Evolutionary conservation across 2,888 invertebrate species (phyloP), one percentile per base, ranked within the genome.

Genomic region (Thymelicus sylvestris): DNA sequence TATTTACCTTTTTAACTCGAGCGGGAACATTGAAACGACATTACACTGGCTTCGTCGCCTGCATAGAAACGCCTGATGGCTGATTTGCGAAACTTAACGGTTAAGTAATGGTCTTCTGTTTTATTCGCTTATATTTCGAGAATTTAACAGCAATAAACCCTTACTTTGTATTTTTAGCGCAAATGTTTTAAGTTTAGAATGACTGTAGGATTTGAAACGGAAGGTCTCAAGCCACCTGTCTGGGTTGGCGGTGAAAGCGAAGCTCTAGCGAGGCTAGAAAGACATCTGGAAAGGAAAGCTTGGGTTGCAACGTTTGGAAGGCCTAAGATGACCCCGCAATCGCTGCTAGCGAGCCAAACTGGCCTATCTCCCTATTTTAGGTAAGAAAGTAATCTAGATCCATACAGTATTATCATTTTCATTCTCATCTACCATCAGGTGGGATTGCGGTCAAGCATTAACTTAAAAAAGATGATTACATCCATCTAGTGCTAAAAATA

Each of bases 301-400:
- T 98, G 97, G 97, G 97, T 97, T 8, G 97, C 97, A n/a, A 97
- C 97, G 24, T 98, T 97, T 84, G 98, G 97, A 8, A 94, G 96
- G 62, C 98, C 98, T 0, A 97, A 97, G 90, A 98, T 98, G 97
- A 97, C 97, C 0, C 97, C 97, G 0, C 97, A 97, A 82, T 97
- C 97, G 0, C 88, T 98, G 55, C 90, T 97, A 50, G 96, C 97
- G 12, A 97, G 97, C 77, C 96, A 96, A 84, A 98, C 98, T 7
- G 97, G 97, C 8, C 91, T 98, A 31, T 97, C 97, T 60, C 97
- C 98, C 0, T 98, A 98, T 85, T 93, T 98, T 74, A 90, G 94
- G 94, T 92, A 75, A 74, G 73, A 71, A 67, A 19, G 0, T 15
- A 24, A 24, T 59, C 2, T 13, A 31, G 7, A 19, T 13, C 13